Conservation (phyloP, 2,888 invertebrate genomes). For the Caenorhabditis sp. region DNA sequence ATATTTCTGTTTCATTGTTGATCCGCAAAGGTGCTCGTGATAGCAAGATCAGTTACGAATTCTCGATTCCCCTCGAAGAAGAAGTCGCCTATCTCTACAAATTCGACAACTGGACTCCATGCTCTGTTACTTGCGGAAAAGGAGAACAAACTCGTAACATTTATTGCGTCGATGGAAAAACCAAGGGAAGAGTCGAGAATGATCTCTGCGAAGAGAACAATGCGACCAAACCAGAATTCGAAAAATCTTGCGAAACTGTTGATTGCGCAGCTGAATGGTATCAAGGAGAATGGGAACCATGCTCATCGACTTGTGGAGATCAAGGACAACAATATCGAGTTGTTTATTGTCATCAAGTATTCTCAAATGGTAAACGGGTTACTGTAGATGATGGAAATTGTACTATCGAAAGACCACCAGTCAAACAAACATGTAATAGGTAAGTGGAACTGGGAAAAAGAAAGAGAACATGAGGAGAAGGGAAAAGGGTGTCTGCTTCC, state of each 20-base stretch:
- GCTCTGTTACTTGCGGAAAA: conserved; percentile 88
- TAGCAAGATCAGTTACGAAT: conserved; percentile 83
- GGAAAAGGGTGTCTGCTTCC: not conserved
- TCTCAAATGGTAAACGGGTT: conserved; percentile 78
- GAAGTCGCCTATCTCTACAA: conserved; percentile 81
- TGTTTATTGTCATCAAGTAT: conserved; percentile 79
- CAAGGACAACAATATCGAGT: conserved; percentile 75
- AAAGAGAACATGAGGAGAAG: conserved; percentile 15
- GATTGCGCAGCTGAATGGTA: conserved; percentile 77
- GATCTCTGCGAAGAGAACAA: conserved; percentile 80
- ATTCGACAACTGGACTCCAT: conserved; percentile 81
- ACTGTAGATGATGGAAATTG: conserved; percentile 83
- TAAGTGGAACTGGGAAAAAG: conserved; percentile 54
- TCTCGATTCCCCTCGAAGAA: conserved; percentile 85
- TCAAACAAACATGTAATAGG: conserved; percentile 78
- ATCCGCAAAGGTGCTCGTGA: conserved; percentile 81
- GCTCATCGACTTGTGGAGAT: conserved; percentile 84
- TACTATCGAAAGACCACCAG: conserved; percentile 73
- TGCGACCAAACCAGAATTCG: conserved; percentile 79
- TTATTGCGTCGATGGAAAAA: conserved; percentile 82
- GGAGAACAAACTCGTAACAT: conserved; percentile 84
- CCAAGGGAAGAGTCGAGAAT: conserved; percentile 80
- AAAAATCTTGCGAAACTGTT: conserved; percentile 65
- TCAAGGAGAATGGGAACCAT: conserved; percentile 82
- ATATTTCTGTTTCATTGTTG: conserved; percentile 74